Conservation (phyloP, 2,888 invertebrate species). For the Steinernema scapterisci region DNA sequence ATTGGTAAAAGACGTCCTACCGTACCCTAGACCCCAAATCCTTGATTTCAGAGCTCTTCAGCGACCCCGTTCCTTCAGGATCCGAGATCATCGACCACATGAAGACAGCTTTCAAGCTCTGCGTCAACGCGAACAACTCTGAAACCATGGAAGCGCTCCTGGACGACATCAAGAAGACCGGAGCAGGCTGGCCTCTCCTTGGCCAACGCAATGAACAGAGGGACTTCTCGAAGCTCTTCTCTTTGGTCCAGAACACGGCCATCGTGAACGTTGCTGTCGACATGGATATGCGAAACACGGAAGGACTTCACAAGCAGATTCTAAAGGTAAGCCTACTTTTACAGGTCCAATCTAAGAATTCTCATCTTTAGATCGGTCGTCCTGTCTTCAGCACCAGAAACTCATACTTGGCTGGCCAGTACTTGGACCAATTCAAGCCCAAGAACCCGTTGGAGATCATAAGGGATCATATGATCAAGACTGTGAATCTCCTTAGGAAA, state of each 20-base stretch:
- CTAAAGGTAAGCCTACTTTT: not conserved
- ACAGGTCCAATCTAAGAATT: not conserved
- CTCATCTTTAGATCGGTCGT: not conserved
- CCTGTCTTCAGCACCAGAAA: not conserved
- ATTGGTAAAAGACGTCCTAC: not conserved
- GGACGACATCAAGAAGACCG: not conserved
- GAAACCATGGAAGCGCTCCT: not conserved
- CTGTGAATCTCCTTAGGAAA: not conserved
- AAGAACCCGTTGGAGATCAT: not conserved
- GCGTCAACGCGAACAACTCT: not conserved
- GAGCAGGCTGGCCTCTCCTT: not conserved
- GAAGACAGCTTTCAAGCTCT: not conserved
- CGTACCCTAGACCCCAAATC: no score
- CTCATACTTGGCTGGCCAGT: not conserved
- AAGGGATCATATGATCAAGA: not conserved
- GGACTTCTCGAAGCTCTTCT: conserved; percentile 41
- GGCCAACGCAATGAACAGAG: no score
- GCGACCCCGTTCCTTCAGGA: not conserved
- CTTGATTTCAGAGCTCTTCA: not conserved
- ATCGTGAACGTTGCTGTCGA: not conserved
- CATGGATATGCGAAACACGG: not conserved
- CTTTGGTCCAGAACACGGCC: not conserved
- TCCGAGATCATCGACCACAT: conserved; percentile 3
- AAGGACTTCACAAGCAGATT: not conserved
- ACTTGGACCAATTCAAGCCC: no score